phyloP scores from a whole-genome alignment of 2,888 invertebrate genomes.

The Thereva unica region DNA sequence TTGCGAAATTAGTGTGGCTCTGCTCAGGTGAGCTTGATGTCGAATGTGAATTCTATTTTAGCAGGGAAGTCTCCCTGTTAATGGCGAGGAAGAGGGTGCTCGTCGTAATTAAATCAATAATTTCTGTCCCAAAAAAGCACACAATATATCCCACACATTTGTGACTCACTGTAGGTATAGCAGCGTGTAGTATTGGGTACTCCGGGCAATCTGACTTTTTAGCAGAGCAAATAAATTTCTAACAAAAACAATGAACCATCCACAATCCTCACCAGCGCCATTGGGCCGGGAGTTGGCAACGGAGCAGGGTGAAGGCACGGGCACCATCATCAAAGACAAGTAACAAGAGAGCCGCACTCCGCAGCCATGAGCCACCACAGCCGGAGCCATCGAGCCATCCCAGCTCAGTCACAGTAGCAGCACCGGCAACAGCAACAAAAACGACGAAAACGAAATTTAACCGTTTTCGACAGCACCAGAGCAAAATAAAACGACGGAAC shows the following conservation, averaged over 20 bases:
- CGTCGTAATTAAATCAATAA: constrained; percentile 32
- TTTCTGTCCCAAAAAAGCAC: constrained; percentile 22
- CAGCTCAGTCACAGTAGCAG: constrained; percentile 12
- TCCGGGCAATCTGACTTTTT: constrained; percentile 30
- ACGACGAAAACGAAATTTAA: not conserved
- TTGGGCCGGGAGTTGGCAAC: not conserved
- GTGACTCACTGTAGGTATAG: constrained; percentile 28
- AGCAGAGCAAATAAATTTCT: constrained; percentile 34
- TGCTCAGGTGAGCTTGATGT: too few species aligned
- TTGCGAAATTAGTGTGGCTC: too few species aligned
- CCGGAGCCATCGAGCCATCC: constrained; percentile 9
- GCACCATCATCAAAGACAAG: too few species aligned
- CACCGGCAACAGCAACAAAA: constrained; percentile 12
- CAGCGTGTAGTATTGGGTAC: not conserved
- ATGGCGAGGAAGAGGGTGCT: constrained; percentile 14
- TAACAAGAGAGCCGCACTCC: too few species aligned
- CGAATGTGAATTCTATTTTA: too few species aligned
- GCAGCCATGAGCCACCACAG: constrained; percentile 9
- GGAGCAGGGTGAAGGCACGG: too few species aligned
- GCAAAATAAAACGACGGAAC: constrained; percentile 29
- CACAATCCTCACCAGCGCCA: constrained; percentile 10
- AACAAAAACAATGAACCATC: constrained; percentile 36
- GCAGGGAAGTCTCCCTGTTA: too few species aligned
- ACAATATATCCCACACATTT: constrained; percentile 20
- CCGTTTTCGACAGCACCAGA: constrained; percentile 18